Evolutionary conservation across 2,888 invertebrate genomes (phyloP).

Genomic region (Pyralis farinalis): DNA sequence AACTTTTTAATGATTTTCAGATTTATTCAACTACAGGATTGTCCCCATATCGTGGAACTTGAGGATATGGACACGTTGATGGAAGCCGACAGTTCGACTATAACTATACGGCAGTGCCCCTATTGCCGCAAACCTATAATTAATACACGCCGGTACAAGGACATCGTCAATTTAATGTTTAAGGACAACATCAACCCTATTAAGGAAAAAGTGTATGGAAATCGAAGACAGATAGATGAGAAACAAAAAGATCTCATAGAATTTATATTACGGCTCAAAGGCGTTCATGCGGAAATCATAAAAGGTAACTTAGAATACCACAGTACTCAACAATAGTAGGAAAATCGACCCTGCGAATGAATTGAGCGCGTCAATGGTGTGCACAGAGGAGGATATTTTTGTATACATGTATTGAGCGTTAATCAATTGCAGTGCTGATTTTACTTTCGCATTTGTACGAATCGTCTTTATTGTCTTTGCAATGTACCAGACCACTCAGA

Average conservation of each 20-base stretch:
- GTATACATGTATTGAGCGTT: too few relatives aligned
- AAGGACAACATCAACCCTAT: slow-evolving; percentile 60
- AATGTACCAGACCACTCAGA: too few relatives aligned
- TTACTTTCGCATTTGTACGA: too few relatives aligned
- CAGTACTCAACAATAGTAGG: too few relatives aligned
- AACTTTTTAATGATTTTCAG: slow-evolving; percentile 35
- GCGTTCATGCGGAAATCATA: too few relatives aligned
- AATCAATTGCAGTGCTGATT: too few relatives aligned
- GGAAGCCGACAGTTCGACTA: slow-evolving; percentile 40
- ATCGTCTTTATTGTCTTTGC: too few relatives aligned
- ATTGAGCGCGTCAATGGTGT: too few relatives aligned
- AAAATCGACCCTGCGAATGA: too few relatives aligned
- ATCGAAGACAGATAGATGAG: slow-evolving; percentile 27
- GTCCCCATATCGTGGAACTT: slow-evolving; percentile 70
- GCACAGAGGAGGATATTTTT: too few relatives aligned
- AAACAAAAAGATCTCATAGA: slow-evolving; percentile 21
- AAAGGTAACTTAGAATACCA: too few relatives aligned
- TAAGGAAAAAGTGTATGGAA: slow-evolving; percentile 60
- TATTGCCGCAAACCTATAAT: slow-evolving; percentile 81
- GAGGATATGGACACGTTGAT: slow-evolving; percentile 65
- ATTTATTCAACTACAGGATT: slow-evolving; percentile 76
- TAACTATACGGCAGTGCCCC: slow-evolving; percentile 74
- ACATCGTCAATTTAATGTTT: slow-evolving; percentile 61
- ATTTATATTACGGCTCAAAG: slow-evolving; percentile 11
- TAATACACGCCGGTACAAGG: slow-evolving; percentile 79